phyloP scores from a whole-genome alignment of 2,113 vertebrate genomes.

The Podarcis muralis region DNA sequence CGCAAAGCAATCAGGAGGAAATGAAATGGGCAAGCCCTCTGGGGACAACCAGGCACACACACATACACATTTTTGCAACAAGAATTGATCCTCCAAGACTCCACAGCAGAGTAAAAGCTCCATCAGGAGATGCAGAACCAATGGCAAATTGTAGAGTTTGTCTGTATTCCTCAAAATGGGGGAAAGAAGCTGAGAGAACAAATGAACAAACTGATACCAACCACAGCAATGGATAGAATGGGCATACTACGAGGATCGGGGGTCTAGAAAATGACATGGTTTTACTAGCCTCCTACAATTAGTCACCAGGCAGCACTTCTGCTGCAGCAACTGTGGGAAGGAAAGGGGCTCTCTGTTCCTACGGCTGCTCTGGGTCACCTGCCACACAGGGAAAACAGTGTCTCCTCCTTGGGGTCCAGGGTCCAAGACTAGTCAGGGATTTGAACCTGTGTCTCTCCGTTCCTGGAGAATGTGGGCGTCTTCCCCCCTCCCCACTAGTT shows the following conservation, averaged over 20 bases:
- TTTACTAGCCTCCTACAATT: background rate
- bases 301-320: background rate
- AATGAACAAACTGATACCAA: background rate
- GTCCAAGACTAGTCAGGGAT: background rate
- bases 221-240: background rate
- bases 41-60: background rate
- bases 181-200: background rate
- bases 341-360: too few species aligned
- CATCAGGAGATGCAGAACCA: background rate
- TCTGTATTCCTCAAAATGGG: background rate
- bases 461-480: background rate
- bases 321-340: background rate
- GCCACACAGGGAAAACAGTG: too few species aligned
- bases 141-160: background rate
- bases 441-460: background rate
- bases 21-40: slow-evolving; percentile 2
- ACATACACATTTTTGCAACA: background rate
- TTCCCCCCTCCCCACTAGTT: background rate
- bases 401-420: too few species aligned
- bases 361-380: too few species aligned
- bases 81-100: background rate
- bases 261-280: too few species aligned
- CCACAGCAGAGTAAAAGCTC: background rate
- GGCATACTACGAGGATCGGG: too few species aligned
- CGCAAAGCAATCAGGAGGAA: slow-evolving; percentile 32